phyloP scores from a whole-genome alignment of 2,888 invertebrate species.

The Stenurella melanura region DNA sequence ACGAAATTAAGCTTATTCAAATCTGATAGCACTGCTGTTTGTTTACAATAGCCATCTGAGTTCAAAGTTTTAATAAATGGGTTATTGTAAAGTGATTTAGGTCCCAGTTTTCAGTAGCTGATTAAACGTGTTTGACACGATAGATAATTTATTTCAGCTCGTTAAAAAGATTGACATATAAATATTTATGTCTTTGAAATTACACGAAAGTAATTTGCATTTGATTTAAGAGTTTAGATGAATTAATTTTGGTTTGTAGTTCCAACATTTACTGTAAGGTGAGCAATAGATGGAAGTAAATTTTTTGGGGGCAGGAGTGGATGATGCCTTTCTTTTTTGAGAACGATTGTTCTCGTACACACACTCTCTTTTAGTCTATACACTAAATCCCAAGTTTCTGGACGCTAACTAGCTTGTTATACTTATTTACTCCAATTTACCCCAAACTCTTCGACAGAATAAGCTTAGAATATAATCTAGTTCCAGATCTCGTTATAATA shows the following conservation, averaged over 20 bases:
- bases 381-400: too few relatives aligned
- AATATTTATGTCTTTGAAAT: slow-evolving; percentile 4
- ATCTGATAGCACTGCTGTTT: not conserved
- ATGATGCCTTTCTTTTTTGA: too few relatives aligned
- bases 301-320: too few relatives aligned
- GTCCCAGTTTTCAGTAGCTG: not conserved
- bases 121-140: not conserved
- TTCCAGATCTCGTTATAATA: too few relatives aligned
- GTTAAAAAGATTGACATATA: slow-evolving; percentile 7
- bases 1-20: not conserved
- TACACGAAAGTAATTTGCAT: not conserved
- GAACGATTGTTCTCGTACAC: too few relatives aligned
- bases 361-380: too few relatives aligned
- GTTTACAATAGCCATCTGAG: not conserved
- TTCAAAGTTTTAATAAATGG: not conserved
- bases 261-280: too few relatives aligned
- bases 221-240: slow-evolving; percentile 3
- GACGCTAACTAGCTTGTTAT: too few relatives aligned
- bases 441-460: too few relatives aligned
- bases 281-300: too few relatives aligned
- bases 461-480: too few relatives aligned
- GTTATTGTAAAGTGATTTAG: slow-evolving; percentile 7
- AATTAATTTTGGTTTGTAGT: not conserved
- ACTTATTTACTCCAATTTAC: too few relatives aligned
- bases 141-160: not conserved